Evolutionary conservation across 2,888 invertebrate species (phyloP).

Genomic region (Tiphia femorata): DNA sequence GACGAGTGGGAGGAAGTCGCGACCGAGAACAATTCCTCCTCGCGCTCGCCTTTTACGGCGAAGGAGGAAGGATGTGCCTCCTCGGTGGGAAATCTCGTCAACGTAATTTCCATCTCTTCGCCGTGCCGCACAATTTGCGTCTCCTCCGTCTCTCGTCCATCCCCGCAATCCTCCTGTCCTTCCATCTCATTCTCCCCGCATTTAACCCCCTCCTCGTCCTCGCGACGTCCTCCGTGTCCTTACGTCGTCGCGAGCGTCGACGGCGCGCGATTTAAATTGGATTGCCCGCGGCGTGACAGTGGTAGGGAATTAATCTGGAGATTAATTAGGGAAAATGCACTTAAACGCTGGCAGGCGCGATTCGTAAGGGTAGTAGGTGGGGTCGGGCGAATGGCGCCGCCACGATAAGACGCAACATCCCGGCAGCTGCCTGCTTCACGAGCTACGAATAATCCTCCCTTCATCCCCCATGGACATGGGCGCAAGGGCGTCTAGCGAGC

Average conservation of each 20-base stretch:
- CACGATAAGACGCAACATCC: neutral
- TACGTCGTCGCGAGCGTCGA: neutral
- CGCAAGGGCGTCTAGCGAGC: too few relatives aligned
- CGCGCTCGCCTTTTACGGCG: neutral
- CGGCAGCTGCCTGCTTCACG: too few relatives aligned
- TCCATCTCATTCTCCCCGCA: slow-evolving; percentile 27
- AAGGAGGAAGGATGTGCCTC: slow-evolving; percentile 1
- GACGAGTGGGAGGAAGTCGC: too few relatives aligned
- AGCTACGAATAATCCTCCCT: too few relatives aligned
- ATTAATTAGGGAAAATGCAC: slow-evolving; percentile 39
- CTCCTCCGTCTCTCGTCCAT: too few relatives aligned
- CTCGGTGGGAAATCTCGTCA: slow-evolving; percentile 31
- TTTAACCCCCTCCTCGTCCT: slow-evolving; percentile 31
- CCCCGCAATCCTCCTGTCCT: too few relatives aligned
- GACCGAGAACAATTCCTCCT: too few relatives aligned
- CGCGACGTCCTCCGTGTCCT: slow-evolving; percentile 1
- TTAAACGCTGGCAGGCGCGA: slow-evolving; percentile 26
- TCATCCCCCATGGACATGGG: too few relatives aligned
- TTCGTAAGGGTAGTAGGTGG: too few relatives aligned
- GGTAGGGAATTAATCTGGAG: slow-evolving; percentile 35
- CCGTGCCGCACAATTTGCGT: too few relatives aligned
- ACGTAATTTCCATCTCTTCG: too few relatives aligned
- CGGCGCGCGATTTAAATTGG: slow-evolving; percentile 33
- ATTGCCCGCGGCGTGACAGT: slow-evolving; percentile 27
- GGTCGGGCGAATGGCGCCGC: too few relatives aligned